Evolutionary conservation across 2,797 vertebrate genomes (phyloP), one percentile per base, ranked within the genome.

Genomic region (Loris lydekkerianus): DNA sequence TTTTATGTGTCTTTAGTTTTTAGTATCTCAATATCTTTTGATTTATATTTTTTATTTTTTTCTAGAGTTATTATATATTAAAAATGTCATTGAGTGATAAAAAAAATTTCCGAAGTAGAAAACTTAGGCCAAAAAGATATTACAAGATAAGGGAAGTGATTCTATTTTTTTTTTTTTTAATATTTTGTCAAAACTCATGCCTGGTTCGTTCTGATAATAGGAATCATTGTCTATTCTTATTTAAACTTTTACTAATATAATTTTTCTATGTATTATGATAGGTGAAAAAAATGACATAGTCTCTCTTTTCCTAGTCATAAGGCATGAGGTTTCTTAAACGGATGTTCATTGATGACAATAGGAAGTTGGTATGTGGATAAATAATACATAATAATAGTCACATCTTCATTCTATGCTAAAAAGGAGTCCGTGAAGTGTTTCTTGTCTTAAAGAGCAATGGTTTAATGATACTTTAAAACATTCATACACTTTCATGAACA

Each of bases 381-480:
- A 29, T 73, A 10, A 5, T 7, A 76, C 40, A 49, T 49, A 34
- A 69, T 34, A 43, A 73, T 60, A 46, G 23, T 49, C 70, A 73
- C 21, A 23, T 65, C 13, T 43, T 29, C 14, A 46, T 37, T 82
- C 10, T 10, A 58, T 11, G 2, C 18, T 72, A 72, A 65, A 56
- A 85, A 56, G 43, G 61, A 34, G 43, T 84, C 65, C 89, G 1
- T 29, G 21, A 63, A 70, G 27, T n/a, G 72, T 40, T 46, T 78
- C 10, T 53, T 29, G 34, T 67, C 40, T n/a, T 76, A 63, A 65
- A 60, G 60, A 37, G 14, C 31, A 23, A 9, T 56, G 21, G 56
- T 80, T 89, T 67, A 85, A 67, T 40, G 73, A 58, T 65, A 80
- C 61, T 65, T 78, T 34, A 73, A 72, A 89, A 86, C n/a, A 58